Evolutionary conservation across 92 coral and sea anemone species (phyloP).

Genomic region (Zoanthus sociatus): DNA sequence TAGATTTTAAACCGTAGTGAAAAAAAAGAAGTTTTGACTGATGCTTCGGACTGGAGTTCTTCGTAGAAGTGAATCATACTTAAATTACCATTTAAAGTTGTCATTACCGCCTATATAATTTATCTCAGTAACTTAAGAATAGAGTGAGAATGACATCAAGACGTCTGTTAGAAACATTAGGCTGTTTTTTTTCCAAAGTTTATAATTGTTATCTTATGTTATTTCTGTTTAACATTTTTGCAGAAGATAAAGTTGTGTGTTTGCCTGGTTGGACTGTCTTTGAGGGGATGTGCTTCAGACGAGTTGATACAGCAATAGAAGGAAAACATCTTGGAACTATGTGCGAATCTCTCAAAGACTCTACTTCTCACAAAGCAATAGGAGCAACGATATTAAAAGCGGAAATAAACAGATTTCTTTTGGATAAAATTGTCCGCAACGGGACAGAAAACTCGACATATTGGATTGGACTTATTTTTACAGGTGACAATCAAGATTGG

Average conservation of each 20-base stretch:
- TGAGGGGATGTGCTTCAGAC: conserved; percentile 7
- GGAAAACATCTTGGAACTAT: background rate
- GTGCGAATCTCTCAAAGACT: background rate
- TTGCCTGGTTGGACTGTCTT: conserved; percentile 12
- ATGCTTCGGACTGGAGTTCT: no score
- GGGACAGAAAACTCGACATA: background rate
- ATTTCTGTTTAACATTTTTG: background rate
- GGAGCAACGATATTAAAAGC: background rate
- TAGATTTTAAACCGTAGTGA: no score
- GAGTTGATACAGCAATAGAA: background rate
- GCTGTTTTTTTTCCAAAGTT: background rate
- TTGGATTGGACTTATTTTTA: background rate
- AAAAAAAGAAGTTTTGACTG: no score
- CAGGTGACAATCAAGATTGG: background rate
- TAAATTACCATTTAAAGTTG: no score
- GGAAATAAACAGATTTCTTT: background rate
- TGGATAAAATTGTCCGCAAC: background rate
- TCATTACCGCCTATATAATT: no score
- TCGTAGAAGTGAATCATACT: no score
- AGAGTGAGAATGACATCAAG: no score
- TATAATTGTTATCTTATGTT: background rate
- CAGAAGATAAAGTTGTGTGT: background rate
- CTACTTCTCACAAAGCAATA: background rate
- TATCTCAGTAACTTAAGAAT: no score
- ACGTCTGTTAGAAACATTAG: no score